phyloP scores from a whole-genome alignment of 2,113 vertebrate genomes.

The Guaruba guarouba region DNA sequence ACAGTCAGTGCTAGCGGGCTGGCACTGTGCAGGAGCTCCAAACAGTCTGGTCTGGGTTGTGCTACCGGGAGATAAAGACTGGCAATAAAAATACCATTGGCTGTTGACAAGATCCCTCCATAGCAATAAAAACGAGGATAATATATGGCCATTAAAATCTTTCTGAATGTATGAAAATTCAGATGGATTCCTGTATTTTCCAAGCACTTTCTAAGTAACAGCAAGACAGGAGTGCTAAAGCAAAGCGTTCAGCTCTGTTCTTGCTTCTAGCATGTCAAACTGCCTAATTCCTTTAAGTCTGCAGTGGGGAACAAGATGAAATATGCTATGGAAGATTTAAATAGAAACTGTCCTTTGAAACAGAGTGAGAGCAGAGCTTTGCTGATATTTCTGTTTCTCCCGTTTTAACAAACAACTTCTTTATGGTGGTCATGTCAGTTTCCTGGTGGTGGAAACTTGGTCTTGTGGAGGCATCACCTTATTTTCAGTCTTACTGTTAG shows the following conservation, averaged over 20 bases:
- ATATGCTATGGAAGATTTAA: not conserved
- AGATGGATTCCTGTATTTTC: not conserved
- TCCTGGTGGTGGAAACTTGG: not conserved
- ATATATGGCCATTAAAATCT: not conserved
- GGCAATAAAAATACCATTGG: not conserved
- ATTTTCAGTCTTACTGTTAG: not conserved
- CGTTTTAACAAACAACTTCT: not conserved
- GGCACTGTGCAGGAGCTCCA: not conserved
- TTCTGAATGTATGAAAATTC: not conserved
- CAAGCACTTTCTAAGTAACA: not conserved
- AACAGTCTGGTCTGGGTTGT: not conserved
- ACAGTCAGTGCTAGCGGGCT: not conserved
- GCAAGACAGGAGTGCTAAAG: not conserved
- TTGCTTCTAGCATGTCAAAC: not conserved
- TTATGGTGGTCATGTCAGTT: not conserved
- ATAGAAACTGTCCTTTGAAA: not conserved
- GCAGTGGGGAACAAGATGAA: not conserved
- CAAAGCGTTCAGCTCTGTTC: not conserved
- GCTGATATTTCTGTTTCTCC: not conserved
- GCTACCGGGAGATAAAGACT: accelerated
- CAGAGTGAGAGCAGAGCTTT: not conserved
- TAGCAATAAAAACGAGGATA: not conserved
- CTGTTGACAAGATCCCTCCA: not conserved
- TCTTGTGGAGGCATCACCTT: not conserved
- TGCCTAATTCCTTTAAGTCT: not conserved